phyloP scores from a whole-genome alignment of 2,113 vertebrate genomes.

The Ophthalmolycus amberensis region DNA sequence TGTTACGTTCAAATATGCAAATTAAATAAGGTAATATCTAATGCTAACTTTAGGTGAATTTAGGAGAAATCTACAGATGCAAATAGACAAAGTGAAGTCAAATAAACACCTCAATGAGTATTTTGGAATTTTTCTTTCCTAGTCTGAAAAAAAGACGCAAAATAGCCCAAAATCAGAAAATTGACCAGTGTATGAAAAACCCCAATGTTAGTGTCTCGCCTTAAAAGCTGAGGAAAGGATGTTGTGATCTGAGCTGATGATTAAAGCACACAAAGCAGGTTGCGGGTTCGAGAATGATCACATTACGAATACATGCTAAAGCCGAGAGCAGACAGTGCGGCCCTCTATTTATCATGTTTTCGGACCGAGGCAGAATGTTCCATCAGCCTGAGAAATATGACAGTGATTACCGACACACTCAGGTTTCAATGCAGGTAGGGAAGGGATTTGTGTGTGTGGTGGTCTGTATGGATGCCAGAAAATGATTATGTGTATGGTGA shows the following conservation, averaged over 20 bases:
- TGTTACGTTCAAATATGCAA: not conserved
- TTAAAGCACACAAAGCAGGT: constrained; percentile 44
- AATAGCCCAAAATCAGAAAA: too few species aligned
- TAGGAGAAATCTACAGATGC: not conserved
- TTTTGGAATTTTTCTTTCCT: not conserved
- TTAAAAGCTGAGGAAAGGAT: constrained; percentile 1
- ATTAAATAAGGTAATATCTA: too few species aligned
- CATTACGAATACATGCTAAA: constrained; percentile 74
- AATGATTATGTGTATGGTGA: not conserved
- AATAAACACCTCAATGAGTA: not conserved
- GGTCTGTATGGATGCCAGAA: constrained; percentile 7
- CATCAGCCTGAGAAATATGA: constrained; percentile 74
- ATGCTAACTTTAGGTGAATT: not conserved
- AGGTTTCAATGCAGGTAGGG: constrained; percentile 51
- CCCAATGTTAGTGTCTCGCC: not conserved
- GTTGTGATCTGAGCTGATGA: constrained; percentile 33
- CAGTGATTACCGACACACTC: constrained; percentile 63
- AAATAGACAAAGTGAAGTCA: not conserved
- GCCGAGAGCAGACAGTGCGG: constrained; percentile 70
- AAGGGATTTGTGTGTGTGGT: not conserved
- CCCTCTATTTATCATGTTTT: constrained; percentile 73
- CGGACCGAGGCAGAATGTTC: constrained; percentile 69
- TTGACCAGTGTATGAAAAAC: too few species aligned
- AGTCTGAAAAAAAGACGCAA: not conserved
- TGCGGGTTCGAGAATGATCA: constrained; percentile 65